These are phyloP conservation scores for Idaea dimidiata DNA, from an alignment of 2,888 invertebrate species.

Conservation along the genomic window DNA sequence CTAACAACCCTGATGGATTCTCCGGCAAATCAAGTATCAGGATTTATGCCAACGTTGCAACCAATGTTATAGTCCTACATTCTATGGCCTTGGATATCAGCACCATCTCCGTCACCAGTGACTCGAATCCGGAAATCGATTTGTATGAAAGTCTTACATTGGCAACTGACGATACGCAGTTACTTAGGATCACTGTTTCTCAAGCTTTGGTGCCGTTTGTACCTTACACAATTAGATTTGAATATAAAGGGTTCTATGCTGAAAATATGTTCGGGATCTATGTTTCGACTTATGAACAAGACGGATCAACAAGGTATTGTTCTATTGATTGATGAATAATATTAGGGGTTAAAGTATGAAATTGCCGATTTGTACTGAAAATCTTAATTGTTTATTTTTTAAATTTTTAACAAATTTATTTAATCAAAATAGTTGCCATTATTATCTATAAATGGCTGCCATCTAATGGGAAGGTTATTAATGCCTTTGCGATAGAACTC, in stretches of 20 bases:
- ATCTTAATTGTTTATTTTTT: too few species aligned
- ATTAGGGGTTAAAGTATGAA: too few species aligned
- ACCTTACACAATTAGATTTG: slow-evolving; percentile 74
- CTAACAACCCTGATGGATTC: slow-evolving; percentile 62
- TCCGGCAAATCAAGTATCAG: slow-evolving; percentile 68
- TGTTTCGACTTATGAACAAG: slow-evolving; percentile 73
- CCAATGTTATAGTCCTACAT: slow-evolving; percentile 64
- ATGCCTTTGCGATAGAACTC: too few species aligned
- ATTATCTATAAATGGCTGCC: too few species aligned
- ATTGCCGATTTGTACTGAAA: too few species aligned
- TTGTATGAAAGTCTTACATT: slow-evolving; percentile 35
- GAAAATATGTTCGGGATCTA: slow-evolving; percentile 84
- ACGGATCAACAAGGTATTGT: slow-evolving; percentile 40
- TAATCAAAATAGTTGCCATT: too few species aligned
- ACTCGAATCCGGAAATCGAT: slow-evolving; percentile 28
- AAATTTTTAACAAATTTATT: too few species aligned
- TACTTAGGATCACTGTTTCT: slow-evolving; percentile 68
- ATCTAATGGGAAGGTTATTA: too few species aligned
- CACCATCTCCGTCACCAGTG: slow-evolving; percentile 38
- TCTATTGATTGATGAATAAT: too few species aligned
- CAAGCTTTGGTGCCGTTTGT: slow-evolving; percentile 47
- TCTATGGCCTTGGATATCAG: slow-evolving; percentile 65
- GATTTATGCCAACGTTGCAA: slow-evolving; percentile 44
- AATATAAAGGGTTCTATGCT: slow-evolving; percentile 79
- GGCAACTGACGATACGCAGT: slow-evolving; percentile 64